phyloP scores from a whole-genome alignment of 2,797 vertebrate genomes.

The Garrulus glandarius region DNA sequence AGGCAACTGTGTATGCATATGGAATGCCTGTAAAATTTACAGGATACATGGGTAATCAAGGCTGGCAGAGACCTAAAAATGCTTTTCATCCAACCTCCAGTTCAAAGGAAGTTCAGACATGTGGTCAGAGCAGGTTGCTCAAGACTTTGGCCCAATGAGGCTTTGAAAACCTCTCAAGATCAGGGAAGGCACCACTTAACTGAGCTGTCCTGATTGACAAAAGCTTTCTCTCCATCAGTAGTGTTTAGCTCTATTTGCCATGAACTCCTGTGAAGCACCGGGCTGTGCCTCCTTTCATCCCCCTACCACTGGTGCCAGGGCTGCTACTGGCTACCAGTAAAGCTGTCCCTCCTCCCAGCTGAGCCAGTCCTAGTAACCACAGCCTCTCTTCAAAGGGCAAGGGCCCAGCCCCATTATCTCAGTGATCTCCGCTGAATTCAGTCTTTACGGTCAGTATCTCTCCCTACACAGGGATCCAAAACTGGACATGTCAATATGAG shows the following conservation, averaged over 20 bases:
- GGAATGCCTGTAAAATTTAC: background rate
- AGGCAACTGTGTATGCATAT: accelerated
- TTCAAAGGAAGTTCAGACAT: background rate
- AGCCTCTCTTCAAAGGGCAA: background rate
- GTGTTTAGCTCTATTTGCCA: background rate
- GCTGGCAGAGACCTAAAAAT: background rate
- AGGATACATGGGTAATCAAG: background rate
- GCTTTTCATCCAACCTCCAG: background rate
- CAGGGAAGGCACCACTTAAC: background rate
- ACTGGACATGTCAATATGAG: background rate
- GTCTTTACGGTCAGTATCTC: background rate
- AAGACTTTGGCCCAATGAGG: background rate
- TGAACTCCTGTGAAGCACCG: accelerated
- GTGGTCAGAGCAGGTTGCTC: background rate
- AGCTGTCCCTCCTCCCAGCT: background rate
- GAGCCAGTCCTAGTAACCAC: background rate
- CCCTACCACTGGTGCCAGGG: background rate
- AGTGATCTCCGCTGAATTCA: background rate
- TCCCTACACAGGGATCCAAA: background rate
- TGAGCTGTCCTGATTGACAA: background rate
- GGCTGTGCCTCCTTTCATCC: background rate
- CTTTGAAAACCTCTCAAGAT: background rate
- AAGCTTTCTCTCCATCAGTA: background rate
- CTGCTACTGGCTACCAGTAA: background rate
- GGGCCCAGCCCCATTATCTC: background rate